Percentiles rank a stretch among this genome's conserved stretches.
phyloP scores from a whole-genome alignment of 2,888 invertebrate species.

The Venusia cambrica region DNA sequence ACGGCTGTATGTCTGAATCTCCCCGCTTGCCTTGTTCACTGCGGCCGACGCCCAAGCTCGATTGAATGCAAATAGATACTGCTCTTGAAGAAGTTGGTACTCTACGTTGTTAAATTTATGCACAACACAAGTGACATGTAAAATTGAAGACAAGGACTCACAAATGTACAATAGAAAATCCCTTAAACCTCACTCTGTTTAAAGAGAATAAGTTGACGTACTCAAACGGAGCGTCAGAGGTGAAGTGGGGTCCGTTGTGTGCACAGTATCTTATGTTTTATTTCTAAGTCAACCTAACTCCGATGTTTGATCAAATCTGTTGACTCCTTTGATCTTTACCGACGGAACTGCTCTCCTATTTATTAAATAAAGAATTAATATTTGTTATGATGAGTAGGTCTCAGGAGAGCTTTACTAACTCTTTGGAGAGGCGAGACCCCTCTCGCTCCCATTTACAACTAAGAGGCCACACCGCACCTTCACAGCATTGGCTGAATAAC shows the following conservation, averaged over 20 bases:
- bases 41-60: too few species aligned
- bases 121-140: conserved; percentile 37
- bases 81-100: conserved; percentile 18
- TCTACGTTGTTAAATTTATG: conserved; percentile 26
- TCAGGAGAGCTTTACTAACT: conserved; percentile 20
- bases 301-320: conserved; percentile 74
- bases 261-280: conserved; percentile 75
- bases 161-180: conserved; percentile 36
- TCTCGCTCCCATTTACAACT: too few species aligned
- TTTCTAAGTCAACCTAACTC: conserved; percentile 71
- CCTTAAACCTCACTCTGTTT: conserved; percentile 59
- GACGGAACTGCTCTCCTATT: conserved; percentile 52
- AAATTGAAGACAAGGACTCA: conserved; percentile 34
- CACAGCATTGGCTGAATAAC: conserved; percentile 3
- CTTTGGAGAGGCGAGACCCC: conserved; percentile 18
- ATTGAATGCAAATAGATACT: conserved; percentile 5
- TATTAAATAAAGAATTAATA: conserved; percentile 41
- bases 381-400: conserved; percentile 30
- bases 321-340: conserved; percentile 72
- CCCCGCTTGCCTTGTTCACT: too few species aligned
- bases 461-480: conserved; percentile 23
- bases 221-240: conserved; percentile 65
- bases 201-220: conserved; percentile 71
- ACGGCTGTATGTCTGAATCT: too few species aligned
- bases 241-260: conserved; percentile 67